Base-by-base conservation (phyloP, 2,888 invertebrate species). In the Acleris emargana region DNA sequence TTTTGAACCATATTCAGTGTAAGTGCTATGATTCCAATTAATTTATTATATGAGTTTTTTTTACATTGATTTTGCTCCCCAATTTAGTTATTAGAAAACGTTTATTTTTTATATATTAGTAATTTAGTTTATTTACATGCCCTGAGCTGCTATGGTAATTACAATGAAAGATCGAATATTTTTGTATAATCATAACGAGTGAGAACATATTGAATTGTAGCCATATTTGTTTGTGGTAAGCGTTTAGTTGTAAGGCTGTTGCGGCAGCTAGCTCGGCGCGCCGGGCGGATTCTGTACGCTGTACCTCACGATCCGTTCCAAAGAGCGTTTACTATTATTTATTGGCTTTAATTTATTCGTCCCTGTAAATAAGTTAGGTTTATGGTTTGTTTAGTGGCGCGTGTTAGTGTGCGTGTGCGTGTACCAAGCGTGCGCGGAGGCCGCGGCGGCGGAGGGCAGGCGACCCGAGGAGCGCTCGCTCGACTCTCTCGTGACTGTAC, bases 231-330 rank as follows among this genome's bases (percentile, higher is more conserved):
- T 64, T 38, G 22, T 38, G 5, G 47, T 64, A 64, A 58, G 64
- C 42, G 50, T 64, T 55, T 66, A 60, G 61, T 61, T 52, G 55
- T 66, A 66, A 66, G 59, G 57, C 38, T 49, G 59, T 55, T 54
- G 42, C 13, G 38, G 50, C 57, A 6, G 55, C 51, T 67, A n/a
- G 43, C 43, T 70, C 51, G 51, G 51, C 53, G 59, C 64, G 59
- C 47, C 64, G 62, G 71, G 64, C 75, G 79, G 80, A 74, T 74
- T 72, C 68, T 62, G 75, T 75, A 74, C 64, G 67, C 58, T 72
- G 81, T 81, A 85, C 86, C 83, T 86, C 84, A 84, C 78, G 82
- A 84, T 82, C 86, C 82, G 87, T 87, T 88, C 91, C 90, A 90
- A 90, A 90, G 89, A 88, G 86, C 87, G 84, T 76, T 75, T 57